phyloP scores from a whole-genome alignment of 2,888 invertebrate genomes.

The Metacarcinus magister region DNA sequence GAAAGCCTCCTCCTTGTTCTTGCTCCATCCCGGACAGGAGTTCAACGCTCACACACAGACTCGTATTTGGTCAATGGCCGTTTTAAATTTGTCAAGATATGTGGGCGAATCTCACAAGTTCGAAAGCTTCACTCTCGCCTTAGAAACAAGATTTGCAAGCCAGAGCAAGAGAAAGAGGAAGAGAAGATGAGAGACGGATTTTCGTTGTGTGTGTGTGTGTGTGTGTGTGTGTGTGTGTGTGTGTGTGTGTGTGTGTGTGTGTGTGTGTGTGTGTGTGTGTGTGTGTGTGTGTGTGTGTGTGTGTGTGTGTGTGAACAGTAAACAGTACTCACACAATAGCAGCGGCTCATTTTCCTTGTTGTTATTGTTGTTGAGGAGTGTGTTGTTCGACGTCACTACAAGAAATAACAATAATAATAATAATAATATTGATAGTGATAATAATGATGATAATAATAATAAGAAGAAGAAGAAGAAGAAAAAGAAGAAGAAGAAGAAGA shows the following conservation, averaged over 20 bases:
- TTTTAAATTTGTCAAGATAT: background rate
- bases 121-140: background rate
- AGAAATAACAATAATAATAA: background rate
- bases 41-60: background rate
- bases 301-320: too few species aligned
- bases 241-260: constrained; percentile 26
- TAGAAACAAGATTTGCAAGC: background rate
- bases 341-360: background rate
- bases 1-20: background rate
- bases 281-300: too few species aligned
- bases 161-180: background rate
- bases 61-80: background rate
- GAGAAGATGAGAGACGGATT: background rate
- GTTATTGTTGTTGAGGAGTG: background rate
- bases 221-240: constrained; percentile 26
- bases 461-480: background rate
- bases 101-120: constrained; percentile 1
- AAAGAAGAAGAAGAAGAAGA: background rate
- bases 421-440: too few species aligned
- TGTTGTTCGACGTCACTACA: background rate
- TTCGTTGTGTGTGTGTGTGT: background rate
- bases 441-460: too few species aligned
- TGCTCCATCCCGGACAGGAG: background rate
- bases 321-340: background rate
- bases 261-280: background rate